These are phyloP conservation scores for Tetrapedia diversipes DNA, from an alignment of 2,888 invertebrate species.

Conservation along the genomic window DNA sequence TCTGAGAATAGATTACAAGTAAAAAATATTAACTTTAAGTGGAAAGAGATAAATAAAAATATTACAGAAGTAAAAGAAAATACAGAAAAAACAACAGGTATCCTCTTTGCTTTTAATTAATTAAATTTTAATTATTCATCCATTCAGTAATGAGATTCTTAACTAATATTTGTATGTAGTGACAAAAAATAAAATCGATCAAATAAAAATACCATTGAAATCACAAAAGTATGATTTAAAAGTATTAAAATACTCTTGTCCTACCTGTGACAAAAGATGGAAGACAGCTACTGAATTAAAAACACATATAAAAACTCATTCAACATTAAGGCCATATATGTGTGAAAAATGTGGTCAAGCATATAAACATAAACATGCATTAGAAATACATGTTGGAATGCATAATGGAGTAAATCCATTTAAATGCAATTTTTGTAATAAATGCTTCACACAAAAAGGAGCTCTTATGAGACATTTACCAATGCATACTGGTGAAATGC, in stretches of 20 bases:
- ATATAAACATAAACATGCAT: slow-evolving; percentile 86
- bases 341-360: slow-evolving; percentile 86
- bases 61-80: slow-evolving; percentile 29
- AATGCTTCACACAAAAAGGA: slow-evolving; percentile 86
- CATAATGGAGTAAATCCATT: slow-evolving; percentile 86
- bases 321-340: slow-evolving; percentile 74
- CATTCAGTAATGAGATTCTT: slow-evolving; percentile 3
- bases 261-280: slow-evolving; percentile 73
- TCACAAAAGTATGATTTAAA: slow-evolving; percentile 66
- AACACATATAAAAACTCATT: slow-evolving; percentile 73
- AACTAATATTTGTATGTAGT: not conserved
- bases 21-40: slow-evolving; percentile 21
- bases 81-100: slow-evolving; percentile 27
- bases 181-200: slow-evolving; percentile 3
- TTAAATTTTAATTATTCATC: not conserved
- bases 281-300: slow-evolving; percentile 70
- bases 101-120: not conserved
- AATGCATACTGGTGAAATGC: slow-evolving; percentile 86
- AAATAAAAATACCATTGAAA: slow-evolving; percentile 39
- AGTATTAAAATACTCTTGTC: slow-evolving; percentile 68
- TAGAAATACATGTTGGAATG: slow-evolving; percentile 86
- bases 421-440: slow-evolving; percentile 86
- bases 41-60: slow-evolving; percentile 34
- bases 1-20: slow-evolving; percentile 24
- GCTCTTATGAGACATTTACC: slow-evolving; percentile 86